Evolutionary conservation across 2,888 invertebrate species (phyloP).

Genomic region (Nudaria mundana): DNA sequence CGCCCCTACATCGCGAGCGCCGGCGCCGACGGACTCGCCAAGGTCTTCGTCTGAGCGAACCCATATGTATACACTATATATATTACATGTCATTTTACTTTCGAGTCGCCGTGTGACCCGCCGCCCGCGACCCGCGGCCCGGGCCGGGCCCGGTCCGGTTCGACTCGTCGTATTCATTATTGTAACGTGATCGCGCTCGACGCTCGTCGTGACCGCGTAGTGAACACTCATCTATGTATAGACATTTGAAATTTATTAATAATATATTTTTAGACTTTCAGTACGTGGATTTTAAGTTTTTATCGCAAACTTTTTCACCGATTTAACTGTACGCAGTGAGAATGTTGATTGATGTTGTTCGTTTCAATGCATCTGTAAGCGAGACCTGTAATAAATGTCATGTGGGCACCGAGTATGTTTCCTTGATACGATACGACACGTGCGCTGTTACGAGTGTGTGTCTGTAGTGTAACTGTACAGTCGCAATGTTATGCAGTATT

Average conservation of each 20-base stretch:
- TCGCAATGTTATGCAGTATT: conserved; percentile 72
- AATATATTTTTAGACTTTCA: conserved; percentile 80
- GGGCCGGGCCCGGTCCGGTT: conserved; percentile 40
- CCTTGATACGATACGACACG: conserved; percentile 61
- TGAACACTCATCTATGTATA: conserved; percentile 78
- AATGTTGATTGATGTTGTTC: conserved; percentile 62
- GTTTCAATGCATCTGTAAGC: conserved; percentile 69
- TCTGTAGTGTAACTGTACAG: conserved; percentile 75
- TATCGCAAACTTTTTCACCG: conserved; percentile 76
- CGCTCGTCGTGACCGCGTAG: conserved; percentile 64
- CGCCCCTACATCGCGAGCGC: conserved; percentile 99
- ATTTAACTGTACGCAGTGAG: conserved; percentile 70
- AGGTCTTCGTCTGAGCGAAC: conserved; percentile 94
- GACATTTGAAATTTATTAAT: conserved; percentile 80
- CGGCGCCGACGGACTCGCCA: conserved; percentile 99
- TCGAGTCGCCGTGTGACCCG: conserved; percentile 39
- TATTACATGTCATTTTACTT: conserved; percentile 55
- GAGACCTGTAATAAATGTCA: conserved; percentile 66
- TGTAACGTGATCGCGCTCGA: conserved; percentile 61
- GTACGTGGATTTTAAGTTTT: conserved; percentile 78
- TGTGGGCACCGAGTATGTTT: conserved; percentile 58
- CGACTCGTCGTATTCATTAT: conserved; percentile 62
- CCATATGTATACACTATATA: conserved; percentile 31
- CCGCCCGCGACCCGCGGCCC: conserved; percentile 38
- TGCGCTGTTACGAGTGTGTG: conserved; percentile 52